Conservation (phyloP, 92 coral and sea anemone species). For the Chrysogorgia sp. region DNA sequence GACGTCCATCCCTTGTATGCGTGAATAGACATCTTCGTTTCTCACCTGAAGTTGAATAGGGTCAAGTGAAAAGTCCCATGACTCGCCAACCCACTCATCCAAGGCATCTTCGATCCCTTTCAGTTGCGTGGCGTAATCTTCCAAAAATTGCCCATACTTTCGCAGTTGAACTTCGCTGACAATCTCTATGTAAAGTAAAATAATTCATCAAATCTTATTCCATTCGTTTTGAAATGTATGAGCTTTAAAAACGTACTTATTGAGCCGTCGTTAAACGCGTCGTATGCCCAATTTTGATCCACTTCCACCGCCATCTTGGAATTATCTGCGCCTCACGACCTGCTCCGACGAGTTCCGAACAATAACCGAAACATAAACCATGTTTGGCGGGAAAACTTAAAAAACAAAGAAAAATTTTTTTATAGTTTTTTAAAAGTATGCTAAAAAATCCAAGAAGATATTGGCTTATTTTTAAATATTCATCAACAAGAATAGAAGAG, state of each 20-base stretch:
- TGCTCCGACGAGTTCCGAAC: background rate
- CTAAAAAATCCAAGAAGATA: background rate
- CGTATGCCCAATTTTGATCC: conserved; percentile 82
- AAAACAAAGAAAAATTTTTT: background rate
- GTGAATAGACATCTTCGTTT: too few relatives aligned
- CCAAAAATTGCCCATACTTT: conserved; percentile 92
- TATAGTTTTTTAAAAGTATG: background rate
- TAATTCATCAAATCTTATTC: background rate
- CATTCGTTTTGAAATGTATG: background rate
- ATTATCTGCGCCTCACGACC: conserved; percentile 7
- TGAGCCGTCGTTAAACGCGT: conserved; percentile 97
- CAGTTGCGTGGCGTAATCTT: conserved; percentile 87
- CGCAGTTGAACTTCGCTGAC: conserved; percentile 92
- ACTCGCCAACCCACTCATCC: conserved; percentile 93
- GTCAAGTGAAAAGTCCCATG: conserved; percentile 94
- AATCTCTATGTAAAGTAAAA: conserved; percentile 62
- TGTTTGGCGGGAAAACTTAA: conserved; percentile 31
- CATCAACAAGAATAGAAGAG: background rate
- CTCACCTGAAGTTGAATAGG: conserved; percentile 91
- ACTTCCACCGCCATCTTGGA: conserved; percentile 80
- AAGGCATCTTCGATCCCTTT: conserved; percentile 93
- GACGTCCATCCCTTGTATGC: background rate
- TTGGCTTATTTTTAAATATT: background rate
- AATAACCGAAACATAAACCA: background rate
- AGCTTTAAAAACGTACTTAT: conserved; percentile 69